Evolutionary conservation across 2,113 vertebrate genomes (phyloP).

Genomic region (Periophthalmodon schlosseri): DNA sequence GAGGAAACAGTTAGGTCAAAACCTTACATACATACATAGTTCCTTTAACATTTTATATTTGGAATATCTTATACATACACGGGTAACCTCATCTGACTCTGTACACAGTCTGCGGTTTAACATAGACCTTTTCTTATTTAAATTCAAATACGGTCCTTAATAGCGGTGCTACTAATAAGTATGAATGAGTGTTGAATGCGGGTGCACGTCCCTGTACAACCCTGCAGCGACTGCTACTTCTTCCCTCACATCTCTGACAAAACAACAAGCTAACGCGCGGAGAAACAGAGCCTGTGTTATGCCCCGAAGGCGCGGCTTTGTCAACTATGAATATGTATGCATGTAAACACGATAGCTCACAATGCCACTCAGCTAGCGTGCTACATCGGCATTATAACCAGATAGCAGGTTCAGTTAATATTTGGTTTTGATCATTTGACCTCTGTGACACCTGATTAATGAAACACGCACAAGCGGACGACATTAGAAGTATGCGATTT

Average conservation of each 20-base stretch:
- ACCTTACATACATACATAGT: no score
- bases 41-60: neutral
- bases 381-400: neutral
- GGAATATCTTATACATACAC: neutral
- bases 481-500: no score
- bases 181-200: neutral
- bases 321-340: constrained; percentile 8
- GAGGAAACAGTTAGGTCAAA: no score
- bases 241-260: neutral
- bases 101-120: neutral
- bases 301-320: neutral
- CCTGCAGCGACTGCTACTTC: neutral
- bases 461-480: no score
- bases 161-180: neutral
- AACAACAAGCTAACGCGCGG: neutral
- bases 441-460: no score
- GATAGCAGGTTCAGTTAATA: neutral
- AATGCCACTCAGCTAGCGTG: neutral
- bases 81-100: neutral
- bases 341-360: neutral
- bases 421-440: no score
- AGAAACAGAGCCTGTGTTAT: constrained; percentile 6
- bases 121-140: neutral
- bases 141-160: neutral
- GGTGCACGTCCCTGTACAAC: neutral